phyloP scores from a whole-genome alignment of 2,797 vertebrate species.

The Sebastolobus alascanus region DNA sequence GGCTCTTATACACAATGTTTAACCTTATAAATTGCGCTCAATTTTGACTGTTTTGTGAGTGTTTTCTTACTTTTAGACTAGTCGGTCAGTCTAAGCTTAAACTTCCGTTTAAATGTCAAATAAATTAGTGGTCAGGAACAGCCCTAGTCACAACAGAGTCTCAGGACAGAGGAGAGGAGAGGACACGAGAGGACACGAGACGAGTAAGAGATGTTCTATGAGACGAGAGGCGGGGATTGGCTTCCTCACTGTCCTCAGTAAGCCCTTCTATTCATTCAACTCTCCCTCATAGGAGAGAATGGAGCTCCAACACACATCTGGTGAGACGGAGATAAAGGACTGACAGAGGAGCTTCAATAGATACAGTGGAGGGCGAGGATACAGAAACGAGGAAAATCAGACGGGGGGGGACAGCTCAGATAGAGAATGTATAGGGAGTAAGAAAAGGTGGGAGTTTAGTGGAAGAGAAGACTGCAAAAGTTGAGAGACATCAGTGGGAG shows the following conservation, averaged over 20 bases:
- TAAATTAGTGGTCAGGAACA: too few relatives aligned
- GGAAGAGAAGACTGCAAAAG: slow-evolving; percentile 16
- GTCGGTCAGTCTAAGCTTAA: not conserved
- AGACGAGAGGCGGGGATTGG: slow-evolving; percentile 50
- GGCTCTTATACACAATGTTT: not conserved
- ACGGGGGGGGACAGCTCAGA: slow-evolving; percentile 5
- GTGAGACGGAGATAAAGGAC: slow-evolving; percentile 63
- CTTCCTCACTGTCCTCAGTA: slow-evolving; percentile 47
- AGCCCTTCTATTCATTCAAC: slow-evolving; percentile 58
- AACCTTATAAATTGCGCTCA: not conserved
- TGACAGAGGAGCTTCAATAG: slow-evolving; percentile 44
- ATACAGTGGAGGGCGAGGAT: slow-evolving; percentile 31
- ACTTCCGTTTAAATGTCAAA: not conserved
- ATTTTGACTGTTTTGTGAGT: not conserved
- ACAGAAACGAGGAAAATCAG: slow-evolving; percentile 11
- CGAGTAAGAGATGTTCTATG: slow-evolving; percentile 28
- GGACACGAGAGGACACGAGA: not conserved
- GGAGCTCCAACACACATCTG: slow-evolving; percentile 57
- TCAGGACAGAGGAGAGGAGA: slow-evolving; percentile 19
- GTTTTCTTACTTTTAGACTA: not conserved
- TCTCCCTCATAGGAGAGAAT: slow-evolving; percentile 51
- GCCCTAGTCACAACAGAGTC: slow-evolving; percentile 9
- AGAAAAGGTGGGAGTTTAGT: not conserved
- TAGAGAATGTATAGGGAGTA: not conserved
- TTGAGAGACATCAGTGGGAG: slow-evolving; percentile 14